phyloP scores from a whole-genome alignment of 2,797 vertebrate species.

The Alcedo atthis region DNA sequence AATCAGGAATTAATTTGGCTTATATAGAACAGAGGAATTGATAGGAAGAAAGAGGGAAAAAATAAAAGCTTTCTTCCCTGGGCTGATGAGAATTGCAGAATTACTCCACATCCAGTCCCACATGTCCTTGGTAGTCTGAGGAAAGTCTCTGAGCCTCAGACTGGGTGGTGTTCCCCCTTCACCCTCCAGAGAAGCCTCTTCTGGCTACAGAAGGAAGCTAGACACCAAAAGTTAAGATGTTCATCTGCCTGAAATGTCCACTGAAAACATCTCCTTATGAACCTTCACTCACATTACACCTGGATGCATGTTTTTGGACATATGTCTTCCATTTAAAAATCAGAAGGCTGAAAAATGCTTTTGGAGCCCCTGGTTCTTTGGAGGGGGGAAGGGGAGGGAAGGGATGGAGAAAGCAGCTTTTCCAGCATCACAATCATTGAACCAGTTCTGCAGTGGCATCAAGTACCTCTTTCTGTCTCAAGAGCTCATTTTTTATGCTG shows the following conservation, averaged over 20 bases:
- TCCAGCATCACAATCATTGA: background rate
- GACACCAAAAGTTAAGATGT: background rate
- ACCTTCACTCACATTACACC: background rate
- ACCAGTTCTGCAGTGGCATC: background rate
- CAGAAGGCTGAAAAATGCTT: slow-evolving; percentile 34
- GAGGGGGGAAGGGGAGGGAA: background rate
- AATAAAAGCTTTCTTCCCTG: background rate
- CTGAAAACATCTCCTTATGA: background rate
- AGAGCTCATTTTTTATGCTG: slow-evolving; percentile 17
- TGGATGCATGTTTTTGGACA: slow-evolving; percentile 25
- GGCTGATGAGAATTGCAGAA: background rate
- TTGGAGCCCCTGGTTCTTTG: background rate
- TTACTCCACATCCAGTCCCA: background rate
- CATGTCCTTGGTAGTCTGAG: background rate
- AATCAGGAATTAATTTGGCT: background rate
- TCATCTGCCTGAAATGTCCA: background rate
- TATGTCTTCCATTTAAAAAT: slow-evolving; percentile 34
- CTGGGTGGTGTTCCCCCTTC: background rate
- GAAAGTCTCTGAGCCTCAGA: background rate
- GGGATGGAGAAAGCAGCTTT: background rate
- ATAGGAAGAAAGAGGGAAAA: background rate
- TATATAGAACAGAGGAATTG: background rate
- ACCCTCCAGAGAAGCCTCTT: background rate
- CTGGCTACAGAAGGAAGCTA: background rate
- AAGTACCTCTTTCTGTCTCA: slow-evolving; percentile 13